Conservation (phyloP, 2,113 vertebrate genomes). For the Rhinolophus sinicus region DNA sequence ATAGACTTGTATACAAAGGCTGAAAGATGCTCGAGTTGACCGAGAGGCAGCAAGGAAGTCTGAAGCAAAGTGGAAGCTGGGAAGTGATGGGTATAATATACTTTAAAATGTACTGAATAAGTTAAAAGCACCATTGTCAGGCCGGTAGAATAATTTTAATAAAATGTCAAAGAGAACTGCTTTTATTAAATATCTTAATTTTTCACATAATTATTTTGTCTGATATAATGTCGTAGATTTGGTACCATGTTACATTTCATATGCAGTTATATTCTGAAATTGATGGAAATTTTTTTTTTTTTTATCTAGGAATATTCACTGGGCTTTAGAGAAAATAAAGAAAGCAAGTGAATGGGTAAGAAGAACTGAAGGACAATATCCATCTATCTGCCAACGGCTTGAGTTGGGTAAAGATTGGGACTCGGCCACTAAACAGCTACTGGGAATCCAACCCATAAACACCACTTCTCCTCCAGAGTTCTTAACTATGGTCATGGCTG, state of each 20-base stretch:
- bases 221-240: not conserved
- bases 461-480: conserved; percentile 66
- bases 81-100: too few species aligned
- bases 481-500: not conserved
- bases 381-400: conserved; percentile 88
- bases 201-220: conserved; percentile 49
- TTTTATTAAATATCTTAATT: conserved; percentile 33
- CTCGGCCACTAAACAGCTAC: conserved; percentile 88
- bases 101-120: not conserved
- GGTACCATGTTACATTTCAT: not conserved
- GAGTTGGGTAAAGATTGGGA: conserved; percentile 90
- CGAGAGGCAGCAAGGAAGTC: not conserved
- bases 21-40: not conserved
- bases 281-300: conserved; percentile 45
- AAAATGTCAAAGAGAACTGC: not conserved
- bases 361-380: conserved; percentile 88
- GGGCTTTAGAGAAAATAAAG: conserved; percentile 81
- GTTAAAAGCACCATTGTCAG: not conserved
- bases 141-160: not conserved
- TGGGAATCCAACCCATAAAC: conserved; percentile 78
- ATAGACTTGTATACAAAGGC: not conserved
- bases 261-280: conserved; percentile 14
- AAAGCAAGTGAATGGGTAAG: conserved; percentile 86
- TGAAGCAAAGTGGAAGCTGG: not conserved
- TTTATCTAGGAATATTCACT: conserved; percentile 77